Conservation (phyloP, 2,797 vertebrate species). For the Tenualosa thibaudeaui region DNA sequence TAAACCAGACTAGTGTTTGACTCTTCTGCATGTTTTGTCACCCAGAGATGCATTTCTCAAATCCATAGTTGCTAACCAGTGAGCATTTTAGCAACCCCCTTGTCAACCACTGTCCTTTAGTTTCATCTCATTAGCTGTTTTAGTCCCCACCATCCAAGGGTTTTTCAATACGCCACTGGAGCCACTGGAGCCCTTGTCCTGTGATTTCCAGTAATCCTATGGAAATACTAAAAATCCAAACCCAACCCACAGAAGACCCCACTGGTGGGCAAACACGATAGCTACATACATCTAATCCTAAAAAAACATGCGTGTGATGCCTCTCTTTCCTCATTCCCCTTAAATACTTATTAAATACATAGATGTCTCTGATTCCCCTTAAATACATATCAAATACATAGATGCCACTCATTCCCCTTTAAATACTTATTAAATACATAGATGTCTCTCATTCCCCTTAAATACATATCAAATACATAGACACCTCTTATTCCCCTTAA, state of each 20-base stretch:
- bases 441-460: too few species aligned
- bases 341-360: too few species aligned
- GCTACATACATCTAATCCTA: not conserved
- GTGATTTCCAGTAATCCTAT: not conserved
- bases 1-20: not conserved
- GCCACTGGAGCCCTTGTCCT: not conserved
- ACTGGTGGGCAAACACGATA: not conserved
- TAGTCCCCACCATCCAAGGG: not conserved
- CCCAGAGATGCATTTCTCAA: too few species aligned
- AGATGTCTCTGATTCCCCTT: too few species aligned
- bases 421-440: too few species aligned
- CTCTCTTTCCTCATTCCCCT: not conserved
- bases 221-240: not conserved
- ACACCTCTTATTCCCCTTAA: too few species aligned
- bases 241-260: not conserved
- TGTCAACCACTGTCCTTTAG: not conserved
- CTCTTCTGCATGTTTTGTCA: not conserved
- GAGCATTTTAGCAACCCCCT: not conserved
- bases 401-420: too few species aligned
- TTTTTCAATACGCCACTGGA: not conserved
- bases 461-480: too few species aligned
- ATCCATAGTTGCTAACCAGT: too few species aligned
- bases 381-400: too few species aligned
- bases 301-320: not conserved
- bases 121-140: not conserved